phyloP scores from a whole-genome alignment of 37 sponge, comb jelly and placozoan genomes.

The Tethya wilhelma region DNA sequence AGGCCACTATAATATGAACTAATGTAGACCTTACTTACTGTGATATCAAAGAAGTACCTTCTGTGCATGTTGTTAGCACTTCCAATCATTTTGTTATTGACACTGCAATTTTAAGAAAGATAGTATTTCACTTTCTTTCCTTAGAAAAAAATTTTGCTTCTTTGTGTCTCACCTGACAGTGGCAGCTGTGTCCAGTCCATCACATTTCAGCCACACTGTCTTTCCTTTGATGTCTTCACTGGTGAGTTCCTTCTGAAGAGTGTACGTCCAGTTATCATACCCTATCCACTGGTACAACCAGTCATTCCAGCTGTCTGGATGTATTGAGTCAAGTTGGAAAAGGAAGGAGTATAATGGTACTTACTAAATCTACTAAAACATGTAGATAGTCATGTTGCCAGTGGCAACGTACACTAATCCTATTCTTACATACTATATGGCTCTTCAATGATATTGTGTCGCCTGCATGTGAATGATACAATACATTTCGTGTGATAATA shows the following conservation, averaged over 20 bases:
- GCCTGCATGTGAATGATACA: no score
- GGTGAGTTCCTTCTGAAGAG: background rate
- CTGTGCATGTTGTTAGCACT: conserved; percentile 57
- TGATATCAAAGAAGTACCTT: conserved; percentile 67
- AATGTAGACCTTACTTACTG: conserved; percentile 51
- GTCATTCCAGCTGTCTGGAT: conserved; percentile 77
- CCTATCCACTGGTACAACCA: conserved; percentile 70
- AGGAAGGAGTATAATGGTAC: no score
- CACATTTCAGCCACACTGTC: conserved; percentile 63
- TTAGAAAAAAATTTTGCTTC: no score
- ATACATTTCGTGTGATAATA: no score
- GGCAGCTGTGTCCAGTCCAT: conserved; percentile 85
- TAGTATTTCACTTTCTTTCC: no score
- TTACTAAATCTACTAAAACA: no score
- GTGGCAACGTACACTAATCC: background rate
- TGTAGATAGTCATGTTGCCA: no score
- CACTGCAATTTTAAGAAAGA: conserved; percentile 21
- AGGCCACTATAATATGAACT: no score
- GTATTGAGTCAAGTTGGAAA: no score
- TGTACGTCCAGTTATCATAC: conserved; percentile 64
- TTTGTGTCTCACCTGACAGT: conserved; percentile 72
- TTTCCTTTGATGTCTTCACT: conserved; percentile 7
- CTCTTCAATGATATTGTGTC: conserved; percentile 64
- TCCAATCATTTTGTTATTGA: conserved; percentile 44
- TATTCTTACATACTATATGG: conserved; percentile 82